A percentile compares a stretch with the other conserved stretches of the same genome.
Evolutionary conservation across 37 sponge, comb jelly and placozoan species (phyloP).

Genomic region (Mnemiopsis leidyi): DNA sequence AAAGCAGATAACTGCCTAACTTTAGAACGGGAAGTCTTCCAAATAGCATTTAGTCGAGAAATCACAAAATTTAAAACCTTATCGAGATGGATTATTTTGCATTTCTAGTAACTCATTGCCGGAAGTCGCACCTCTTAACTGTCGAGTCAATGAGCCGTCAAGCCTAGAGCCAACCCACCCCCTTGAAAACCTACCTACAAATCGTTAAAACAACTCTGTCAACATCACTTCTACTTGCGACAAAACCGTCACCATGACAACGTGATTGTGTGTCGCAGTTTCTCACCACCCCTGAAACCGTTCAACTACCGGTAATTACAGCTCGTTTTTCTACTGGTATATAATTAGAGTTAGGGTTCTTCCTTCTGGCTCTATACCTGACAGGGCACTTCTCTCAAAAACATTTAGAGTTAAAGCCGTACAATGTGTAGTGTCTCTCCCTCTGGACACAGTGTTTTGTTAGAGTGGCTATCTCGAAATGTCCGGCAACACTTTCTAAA

Average conservation of each 20-base stretch:
- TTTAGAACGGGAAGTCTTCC: not conserved
- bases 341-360: no score
- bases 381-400: no score
- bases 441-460: no score
- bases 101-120: not conserved
- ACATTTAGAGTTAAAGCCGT: no score
- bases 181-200: no score
- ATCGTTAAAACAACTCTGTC: not conserved
- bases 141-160: not conserved
- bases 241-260: not conserved
- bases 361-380: no score
- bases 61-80: not conserved
- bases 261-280: not conserved
- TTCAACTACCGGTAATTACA: not conserved
- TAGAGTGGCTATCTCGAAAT: no score
- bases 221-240: not conserved
- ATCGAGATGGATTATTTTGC: not conserved
- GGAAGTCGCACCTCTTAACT: not conserved
- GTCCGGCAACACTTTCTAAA: no score
- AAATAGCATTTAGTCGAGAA: not conserved
- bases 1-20: not conserved
- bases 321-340: no score
- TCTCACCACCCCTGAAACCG: not conserved
- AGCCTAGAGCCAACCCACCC: no score
- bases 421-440: no score